Base-by-base conservation (phyloP, 2,888 invertebrate genomes). In the Caradrina clavipalpis region DNA sequence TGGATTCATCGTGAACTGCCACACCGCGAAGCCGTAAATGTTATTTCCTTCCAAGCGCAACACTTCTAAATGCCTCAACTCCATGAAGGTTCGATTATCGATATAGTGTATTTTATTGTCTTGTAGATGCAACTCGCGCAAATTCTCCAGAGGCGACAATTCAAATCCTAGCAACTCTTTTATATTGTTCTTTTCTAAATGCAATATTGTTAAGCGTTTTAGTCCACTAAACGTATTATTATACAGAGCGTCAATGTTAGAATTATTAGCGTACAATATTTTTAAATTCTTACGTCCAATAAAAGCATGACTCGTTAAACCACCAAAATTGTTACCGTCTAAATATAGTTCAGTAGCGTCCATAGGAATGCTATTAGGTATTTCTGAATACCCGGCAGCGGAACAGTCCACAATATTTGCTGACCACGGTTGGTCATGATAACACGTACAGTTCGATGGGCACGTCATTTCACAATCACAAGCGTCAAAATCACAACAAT, bases 391-490 rank as follows among this genome's bases (percentile, higher is more conserved):
- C 73, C 97, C 97, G 45, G 97, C 97, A 69, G 96, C 97, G 21
- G 98, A 98, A 94, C 99, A 99, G 93, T 98, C 98, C 82, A 99
- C 99, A 82, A 99, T 98, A 91, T 99, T 99, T 2, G 98, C 98
- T 22, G 98, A 97, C 98, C 99, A 99, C 65, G 98, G 97, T 89
- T 98, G 98, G 95, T 99, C 99, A 91, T 99, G 98, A 96, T 98
- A 99, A 91, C 99, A 99, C 73, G 98, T 98, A 96, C 99, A 99
- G 92, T 98, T 98, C 56, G 97, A 97, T 58, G 99, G 99, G 92
- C 99, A 99, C 82, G 98, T 98, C 98, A 99, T 99, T 96, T 99
- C 98, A 96, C 99, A 99, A 95, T 99, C 99, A 96, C 99, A 99
- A 63, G 98, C 98, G 92, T 99, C 99, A 94, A 98, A 99, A 92